phyloP scores from a whole-genome alignment of 2,888 invertebrate species.

The Melanargia galathea region DNA sequence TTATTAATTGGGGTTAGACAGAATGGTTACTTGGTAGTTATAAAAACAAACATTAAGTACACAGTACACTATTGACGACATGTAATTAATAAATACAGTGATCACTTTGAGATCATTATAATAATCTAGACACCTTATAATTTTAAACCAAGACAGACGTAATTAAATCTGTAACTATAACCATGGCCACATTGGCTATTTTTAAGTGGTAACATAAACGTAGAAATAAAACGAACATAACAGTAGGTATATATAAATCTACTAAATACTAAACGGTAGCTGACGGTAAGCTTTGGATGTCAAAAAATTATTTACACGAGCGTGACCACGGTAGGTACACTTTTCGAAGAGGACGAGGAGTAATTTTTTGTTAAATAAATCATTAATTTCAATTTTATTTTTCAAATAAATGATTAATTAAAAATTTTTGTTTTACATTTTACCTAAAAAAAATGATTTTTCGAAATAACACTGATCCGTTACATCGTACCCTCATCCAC shows the following conservation, averaged over 20 bases:
- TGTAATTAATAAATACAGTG: constrained; percentile 79
- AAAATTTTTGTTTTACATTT: background rate
- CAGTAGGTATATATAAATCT: constrained; percentile 51
- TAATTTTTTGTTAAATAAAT: background rate
- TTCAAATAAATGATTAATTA: background rate
- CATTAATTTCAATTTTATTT: background rate
- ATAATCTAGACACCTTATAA: constrained; percentile 71
- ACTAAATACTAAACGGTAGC: constrained; percentile 37
- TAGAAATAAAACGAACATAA: constrained; percentile 56
- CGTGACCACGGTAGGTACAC: background rate
- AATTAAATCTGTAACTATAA: constrained; percentile 62
- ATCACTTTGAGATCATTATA: constrained; percentile 79
- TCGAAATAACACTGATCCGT: background rate
- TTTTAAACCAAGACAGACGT: constrained; percentile 59
- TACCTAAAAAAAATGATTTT: background rate
- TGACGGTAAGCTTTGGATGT: constrained; percentile 50
- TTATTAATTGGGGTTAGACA: background rate
- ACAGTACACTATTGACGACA: constrained; percentile 77
- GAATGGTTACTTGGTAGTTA: constrained; percentile 9
- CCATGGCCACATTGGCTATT: constrained; percentile 67
- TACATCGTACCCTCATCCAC: background rate
- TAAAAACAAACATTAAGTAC: constrained; percentile 63
- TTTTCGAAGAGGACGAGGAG: too few relatives aligned
- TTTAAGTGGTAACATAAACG: constrained; percentile 69
- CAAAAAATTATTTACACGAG: constrained; percentile 35